phyloP scores from a whole-genome alignment of 2,797 vertebrate species.

The Parauchenoglanis punctatus region DNA sequence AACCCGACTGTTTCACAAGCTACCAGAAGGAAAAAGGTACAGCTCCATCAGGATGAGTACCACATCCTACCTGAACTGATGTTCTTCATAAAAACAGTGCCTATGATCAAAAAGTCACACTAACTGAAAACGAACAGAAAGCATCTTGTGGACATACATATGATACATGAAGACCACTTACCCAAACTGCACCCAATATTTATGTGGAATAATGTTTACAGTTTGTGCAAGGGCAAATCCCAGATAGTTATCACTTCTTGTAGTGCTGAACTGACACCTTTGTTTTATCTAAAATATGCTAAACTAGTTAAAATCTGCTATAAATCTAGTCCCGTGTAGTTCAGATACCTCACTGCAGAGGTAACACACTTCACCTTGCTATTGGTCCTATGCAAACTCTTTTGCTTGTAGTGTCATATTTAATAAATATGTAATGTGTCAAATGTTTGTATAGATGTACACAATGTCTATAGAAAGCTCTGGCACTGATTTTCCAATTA shows the following conservation, averaged over 20 bases:
- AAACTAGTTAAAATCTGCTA: background rate
- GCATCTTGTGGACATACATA: background rate
- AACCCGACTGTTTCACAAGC: conserved; percentile 1
- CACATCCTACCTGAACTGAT: background rate
- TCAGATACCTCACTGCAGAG: background rate
- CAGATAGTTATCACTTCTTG: background rate
- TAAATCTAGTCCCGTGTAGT: background rate
- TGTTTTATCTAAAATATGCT: background rate
- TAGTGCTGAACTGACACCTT: background rate
- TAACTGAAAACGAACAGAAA: background rate
- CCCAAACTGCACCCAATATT: background rate
- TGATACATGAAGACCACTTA: background rate
- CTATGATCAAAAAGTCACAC: background rate
- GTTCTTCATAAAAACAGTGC: background rate
- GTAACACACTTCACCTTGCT: background rate
- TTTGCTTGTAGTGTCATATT: background rate
- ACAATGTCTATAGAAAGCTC: background rate
- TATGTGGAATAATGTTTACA: background rate
- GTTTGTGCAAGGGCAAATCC: background rate
- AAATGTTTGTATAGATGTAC: background rate
- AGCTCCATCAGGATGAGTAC: background rate
- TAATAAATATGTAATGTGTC: background rate
- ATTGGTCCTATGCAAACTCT: background rate
- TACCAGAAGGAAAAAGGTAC: background rate
- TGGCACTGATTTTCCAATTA: background rate